Percentiles rank a stretch among this genome's conserved stretches.
These are phyloP conservation scores for Strigops habroptila DNA, from an alignment of 2,113 vertebrate genomes.

Conservation along the genomic window DNA sequence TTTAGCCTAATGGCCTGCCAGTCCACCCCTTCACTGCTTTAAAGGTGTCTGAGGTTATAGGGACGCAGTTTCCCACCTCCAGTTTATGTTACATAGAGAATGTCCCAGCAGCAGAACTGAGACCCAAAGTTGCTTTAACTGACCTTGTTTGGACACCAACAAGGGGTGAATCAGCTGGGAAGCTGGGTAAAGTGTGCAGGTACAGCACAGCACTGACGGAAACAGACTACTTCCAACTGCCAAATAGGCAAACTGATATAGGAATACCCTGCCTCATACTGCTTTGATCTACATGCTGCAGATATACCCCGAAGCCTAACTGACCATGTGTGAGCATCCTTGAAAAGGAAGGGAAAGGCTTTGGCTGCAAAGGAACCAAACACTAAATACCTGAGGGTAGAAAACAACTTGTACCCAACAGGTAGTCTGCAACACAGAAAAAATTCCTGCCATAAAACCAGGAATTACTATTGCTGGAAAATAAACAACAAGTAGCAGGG, in stretches of 20 bases:
- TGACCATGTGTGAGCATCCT: not conserved
- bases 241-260: not conserved
- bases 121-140: not conserved
- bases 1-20: not conserved
- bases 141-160: not conserved
- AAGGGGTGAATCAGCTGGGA: not conserved
- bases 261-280: not conserved
- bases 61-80: not conserved
- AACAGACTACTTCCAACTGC: not conserved
- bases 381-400: not conserved
- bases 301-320: not conserved
- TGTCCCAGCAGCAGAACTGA: not conserved
- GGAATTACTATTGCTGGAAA: not conserved
- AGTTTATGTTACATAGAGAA: not conserved
- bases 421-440: not conserved
- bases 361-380: not conserved
- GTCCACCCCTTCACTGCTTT: not conserved
- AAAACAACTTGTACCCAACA: not conserved
- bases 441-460: not conserved
- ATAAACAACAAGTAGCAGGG: not conserved
- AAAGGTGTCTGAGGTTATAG: not conserved
- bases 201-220: not conserved
- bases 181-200: not conserved
- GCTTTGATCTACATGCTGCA: not conserved
- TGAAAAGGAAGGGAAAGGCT: not conserved